Evolutionary conservation across 2,797 vertebrate species (phyloP).

Genomic region (Gymnothorax javanicus): DNA sequence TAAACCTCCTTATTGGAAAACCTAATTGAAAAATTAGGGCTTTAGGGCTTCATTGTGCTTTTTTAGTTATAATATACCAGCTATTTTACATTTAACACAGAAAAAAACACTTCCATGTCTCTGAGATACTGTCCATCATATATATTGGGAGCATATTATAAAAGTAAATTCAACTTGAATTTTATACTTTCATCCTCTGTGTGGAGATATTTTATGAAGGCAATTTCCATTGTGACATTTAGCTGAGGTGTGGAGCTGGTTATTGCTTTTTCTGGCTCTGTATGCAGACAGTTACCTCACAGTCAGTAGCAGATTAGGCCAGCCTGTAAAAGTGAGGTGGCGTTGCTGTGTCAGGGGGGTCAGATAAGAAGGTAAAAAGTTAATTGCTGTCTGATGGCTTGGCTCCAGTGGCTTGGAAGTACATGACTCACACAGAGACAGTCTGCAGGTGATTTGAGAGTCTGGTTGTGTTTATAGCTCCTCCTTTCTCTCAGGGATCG

Average conservation of each 20-base stretch:
- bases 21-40: too few species aligned
- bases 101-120: neutral
- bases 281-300: conserved; percentile 9
- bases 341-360: neutral
- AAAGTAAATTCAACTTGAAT: neutral
- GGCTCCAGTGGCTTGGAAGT: neutral
- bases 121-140: neutral
- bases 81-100: neutral
- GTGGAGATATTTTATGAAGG: neutral
- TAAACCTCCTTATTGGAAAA: too few species aligned
- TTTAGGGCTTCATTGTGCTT: too few species aligned
- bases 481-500: conserved; percentile 20
- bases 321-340: neutral
- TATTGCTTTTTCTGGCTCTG: neutral
- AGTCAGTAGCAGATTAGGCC: neutral
- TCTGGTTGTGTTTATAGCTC: conserved; percentile 8
- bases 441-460: conserved; percentile 18
- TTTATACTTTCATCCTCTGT: neutral
- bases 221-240: neutral
- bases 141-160: conserved; percentile 2
- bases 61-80: neutral
- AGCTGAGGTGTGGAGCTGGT: neutral
- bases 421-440: neutral
- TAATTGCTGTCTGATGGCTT: conserved; percentile 11
- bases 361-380: neutral